Evolutionary conservation across 2,888 invertebrate species (phyloP).

Genomic region (Tetragnatha montana): DNA sequence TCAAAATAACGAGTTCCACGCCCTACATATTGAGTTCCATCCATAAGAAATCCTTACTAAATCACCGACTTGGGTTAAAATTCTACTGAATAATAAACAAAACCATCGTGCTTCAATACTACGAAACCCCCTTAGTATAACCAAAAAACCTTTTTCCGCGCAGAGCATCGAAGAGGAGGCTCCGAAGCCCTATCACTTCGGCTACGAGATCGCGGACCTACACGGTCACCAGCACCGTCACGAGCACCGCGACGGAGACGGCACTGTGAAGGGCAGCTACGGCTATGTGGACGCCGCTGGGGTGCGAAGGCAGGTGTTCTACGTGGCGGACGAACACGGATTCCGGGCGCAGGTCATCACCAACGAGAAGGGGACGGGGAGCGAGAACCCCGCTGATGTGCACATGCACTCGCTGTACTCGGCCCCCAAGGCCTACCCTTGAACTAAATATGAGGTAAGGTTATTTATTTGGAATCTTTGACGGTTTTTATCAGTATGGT

Average conservation of each 20-base stretch:
- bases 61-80: too few relatives aligned
- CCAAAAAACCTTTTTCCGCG: too few relatives aligned
- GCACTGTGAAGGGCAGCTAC: conserved; percentile 43
- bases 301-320: conserved; percentile 32
- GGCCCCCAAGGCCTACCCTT: background rate
- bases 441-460: too few relatives aligned
- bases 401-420: conserved; percentile 5
- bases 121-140: too few relatives aligned
- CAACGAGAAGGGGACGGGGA: conserved; percentile 35
- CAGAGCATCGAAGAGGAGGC: background rate
- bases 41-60: too few relatives aligned
- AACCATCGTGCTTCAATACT: too few relatives aligned
- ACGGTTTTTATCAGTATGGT: too few relatives aligned
- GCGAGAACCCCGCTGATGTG: conserved; percentile 15
- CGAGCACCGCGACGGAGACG: conserved; percentile 18
- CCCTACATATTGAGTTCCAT: too few relatives aligned
- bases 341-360: conserved; percentile 41
- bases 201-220: conserved; percentile 38
- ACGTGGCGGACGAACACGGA: conserved; percentile 36
- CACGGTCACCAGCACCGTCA: conserved; percentile 17
- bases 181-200: conserved; percentile 35
- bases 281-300: conserved; percentile 34
- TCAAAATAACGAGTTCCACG: too few relatives aligned
- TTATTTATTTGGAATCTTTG: too few relatives aligned
- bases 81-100: too few relatives aligned